A percentile compares a stretch with the other conserved stretches of the same genome.
Conservation (phyloP, 2,113 vertebrate species). For the Sporophila hypoxantha region DNA sequence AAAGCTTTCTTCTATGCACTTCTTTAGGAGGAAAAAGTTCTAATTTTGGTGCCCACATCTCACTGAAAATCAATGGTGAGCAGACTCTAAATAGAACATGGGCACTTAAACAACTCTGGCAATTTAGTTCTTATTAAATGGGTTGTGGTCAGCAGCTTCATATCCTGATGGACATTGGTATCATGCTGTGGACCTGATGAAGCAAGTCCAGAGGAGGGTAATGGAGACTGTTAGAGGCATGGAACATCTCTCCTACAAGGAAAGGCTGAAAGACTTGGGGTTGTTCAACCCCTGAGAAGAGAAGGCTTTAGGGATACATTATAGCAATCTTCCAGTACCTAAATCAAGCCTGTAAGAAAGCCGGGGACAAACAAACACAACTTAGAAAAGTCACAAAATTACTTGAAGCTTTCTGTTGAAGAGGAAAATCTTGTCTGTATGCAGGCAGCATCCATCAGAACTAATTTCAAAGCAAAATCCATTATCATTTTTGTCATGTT, state of each 20-base stretch:
- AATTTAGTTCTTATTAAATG: neutral
- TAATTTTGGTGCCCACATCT: neutral
- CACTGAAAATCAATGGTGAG: neutral
- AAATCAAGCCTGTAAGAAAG: neutral
- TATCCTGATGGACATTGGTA: neutral
- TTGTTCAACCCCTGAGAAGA: neutral
- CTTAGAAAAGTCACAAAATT: neutral
- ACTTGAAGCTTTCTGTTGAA: neutral
- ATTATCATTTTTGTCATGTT: neutral
- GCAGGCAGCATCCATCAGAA: neutral
- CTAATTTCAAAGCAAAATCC: neutral
- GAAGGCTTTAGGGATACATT: neutral
- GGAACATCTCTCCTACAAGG: neutral
- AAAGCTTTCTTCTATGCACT: neutral
- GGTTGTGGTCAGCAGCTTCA: neutral
- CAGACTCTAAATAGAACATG: neutral
- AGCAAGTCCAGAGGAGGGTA: neutral
- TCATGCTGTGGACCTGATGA: neutral
- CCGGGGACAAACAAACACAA: neutral
- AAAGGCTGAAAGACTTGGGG: neutral
- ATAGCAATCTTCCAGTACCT: neutral
- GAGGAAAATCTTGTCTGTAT: neutral
- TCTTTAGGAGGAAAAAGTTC: neutral
- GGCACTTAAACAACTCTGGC: neutral
- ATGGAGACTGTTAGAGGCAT: neutral